Percentiles rank a stretch among this genome's conserved stretches.
phyloP scores from a whole-genome alignment of 1,140 invertebrate species.

The Asobara japonica region DNA sequence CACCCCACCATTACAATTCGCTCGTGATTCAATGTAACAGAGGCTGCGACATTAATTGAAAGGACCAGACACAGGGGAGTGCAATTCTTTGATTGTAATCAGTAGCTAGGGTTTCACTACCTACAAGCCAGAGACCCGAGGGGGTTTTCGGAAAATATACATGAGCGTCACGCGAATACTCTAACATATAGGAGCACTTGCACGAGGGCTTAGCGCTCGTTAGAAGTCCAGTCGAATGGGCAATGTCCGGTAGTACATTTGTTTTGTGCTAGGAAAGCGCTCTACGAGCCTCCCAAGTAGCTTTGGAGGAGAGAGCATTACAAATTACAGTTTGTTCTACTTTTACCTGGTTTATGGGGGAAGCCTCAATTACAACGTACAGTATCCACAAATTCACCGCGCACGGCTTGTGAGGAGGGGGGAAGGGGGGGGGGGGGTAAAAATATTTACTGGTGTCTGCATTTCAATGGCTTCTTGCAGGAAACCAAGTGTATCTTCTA shows the following conservation, averaged over 20 bases:
- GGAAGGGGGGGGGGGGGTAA: not conserved
- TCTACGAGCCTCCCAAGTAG: not conserved
- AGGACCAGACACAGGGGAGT: not conserved
- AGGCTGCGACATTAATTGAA: not conserved
- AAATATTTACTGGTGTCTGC: not conserved
- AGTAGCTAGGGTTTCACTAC: not conserved
- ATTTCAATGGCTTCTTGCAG: not conserved
- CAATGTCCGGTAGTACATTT: slow-evolving; percentile 6
- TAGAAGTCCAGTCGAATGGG: slow-evolving; percentile 1
- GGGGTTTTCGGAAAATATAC: not conserved
- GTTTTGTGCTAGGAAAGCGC: not conserved
- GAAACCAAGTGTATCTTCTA: no score
- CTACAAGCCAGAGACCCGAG: not conserved
- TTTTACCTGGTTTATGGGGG: slow-evolving; percentile 2
- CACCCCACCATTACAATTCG: not conserved
- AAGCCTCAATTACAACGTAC: slow-evolving; percentile 3
- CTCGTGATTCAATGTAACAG: not conserved
- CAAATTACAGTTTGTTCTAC: slow-evolving; percentile 9
- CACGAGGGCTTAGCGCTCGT: not conserved
- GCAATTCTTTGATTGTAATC: not conserved
- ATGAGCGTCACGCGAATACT: not conserved
- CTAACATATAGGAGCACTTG: not conserved
- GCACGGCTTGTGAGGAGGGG: not conserved
- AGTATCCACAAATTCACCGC: not conserved
- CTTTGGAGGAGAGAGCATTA: slow-evolving; percentile 1